Conservation (phyloP, 2,113 vertebrate genomes). For the Sapajus apella region DNA sequence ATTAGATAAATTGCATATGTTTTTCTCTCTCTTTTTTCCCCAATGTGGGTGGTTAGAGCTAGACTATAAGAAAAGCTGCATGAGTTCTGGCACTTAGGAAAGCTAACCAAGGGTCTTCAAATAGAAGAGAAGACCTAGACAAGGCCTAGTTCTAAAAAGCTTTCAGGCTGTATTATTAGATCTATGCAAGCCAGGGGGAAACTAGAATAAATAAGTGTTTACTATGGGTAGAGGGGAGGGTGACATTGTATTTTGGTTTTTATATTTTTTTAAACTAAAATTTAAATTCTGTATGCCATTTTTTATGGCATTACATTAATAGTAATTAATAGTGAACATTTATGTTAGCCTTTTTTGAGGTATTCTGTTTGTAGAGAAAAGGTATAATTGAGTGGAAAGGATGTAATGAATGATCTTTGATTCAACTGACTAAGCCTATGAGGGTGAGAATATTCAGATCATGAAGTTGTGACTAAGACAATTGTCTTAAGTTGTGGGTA, state of each 20-base stretch:
- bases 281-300: not conserved
- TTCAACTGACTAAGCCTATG: not conserved
- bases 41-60: not conserved
- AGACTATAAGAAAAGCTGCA: not conserved
- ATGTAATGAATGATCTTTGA: not conserved
- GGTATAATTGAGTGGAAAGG: not conserved
- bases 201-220: not conserved
- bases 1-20: not conserved
- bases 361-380: constrained; percentile 1
- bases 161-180: not conserved
- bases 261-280: constrained; percentile 19
- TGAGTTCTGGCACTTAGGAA: not conserved
- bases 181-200: constrained; percentile 1
- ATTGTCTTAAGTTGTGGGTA: not conserved
- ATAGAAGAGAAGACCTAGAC: not conserved
- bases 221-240: not conserved
- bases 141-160: not conserved
- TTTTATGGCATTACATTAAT: not conserved
- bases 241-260: not conserved
- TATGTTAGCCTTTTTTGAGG: not conserved
- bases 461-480: not conserved
- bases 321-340: constrained; percentile 12
- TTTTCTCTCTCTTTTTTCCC: not conserved
- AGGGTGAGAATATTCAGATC: not conserved
- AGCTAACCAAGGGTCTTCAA: not conserved